Base-by-base conservation (phyloP, 2,888 invertebrate species). In the Drosophila subsilvestris region DNA sequence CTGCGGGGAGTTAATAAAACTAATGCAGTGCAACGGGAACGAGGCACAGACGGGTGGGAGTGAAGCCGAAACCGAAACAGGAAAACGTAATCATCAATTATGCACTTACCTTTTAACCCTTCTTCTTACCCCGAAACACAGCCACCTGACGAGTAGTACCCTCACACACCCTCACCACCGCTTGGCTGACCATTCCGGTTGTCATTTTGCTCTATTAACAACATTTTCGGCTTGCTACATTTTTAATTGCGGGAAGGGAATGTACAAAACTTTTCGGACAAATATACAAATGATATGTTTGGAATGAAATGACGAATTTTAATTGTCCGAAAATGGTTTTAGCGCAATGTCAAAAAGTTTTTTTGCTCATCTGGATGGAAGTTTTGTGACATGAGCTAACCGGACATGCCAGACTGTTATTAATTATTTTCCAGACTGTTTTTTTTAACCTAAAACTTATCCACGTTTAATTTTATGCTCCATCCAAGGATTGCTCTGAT, bases 71-170 rank as follows among this genome's bases (percentile, higher is more conserved):
- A 32, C 17, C 10, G 14, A 48, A 32, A 22, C 42, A 37, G 37
- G 6, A 37, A 1, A 37, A 37, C 66, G 29, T 55, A 65, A 65
- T 49, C 65, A 65, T 65, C 65, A 65, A 65, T 55, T 65, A 65
- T 65, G 65, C 65, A 55, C 18, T 65, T 54, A 43, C 29, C 48
- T 37, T 51, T 25, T 25, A 25, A 25, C 20, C n/a, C 37, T 37
- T 14, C 37, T 6, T n/a, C 14, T 14, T 7, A 9, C 9, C 27
- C 1, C 27, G 7, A 27, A 27, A 8, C 27, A 27, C 27, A 9
- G 27, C 27, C 27, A 27, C 27, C 22, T n/a, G n/a, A n/a, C n/a
- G n/a, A n/a, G 3, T 2, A 20, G 20, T 20, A 3, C 9, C 29
- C n/a, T n/a, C n/a, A 3, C 10, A 0, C 1, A 3, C 29, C 10